Percentiles rank a stretch among this genome's conserved stretches.
These are phyloP conservation scores for Argya squamiceps DNA, from an alignment of 2,797 vertebrate species.

Conservation along the genomic window DNA sequence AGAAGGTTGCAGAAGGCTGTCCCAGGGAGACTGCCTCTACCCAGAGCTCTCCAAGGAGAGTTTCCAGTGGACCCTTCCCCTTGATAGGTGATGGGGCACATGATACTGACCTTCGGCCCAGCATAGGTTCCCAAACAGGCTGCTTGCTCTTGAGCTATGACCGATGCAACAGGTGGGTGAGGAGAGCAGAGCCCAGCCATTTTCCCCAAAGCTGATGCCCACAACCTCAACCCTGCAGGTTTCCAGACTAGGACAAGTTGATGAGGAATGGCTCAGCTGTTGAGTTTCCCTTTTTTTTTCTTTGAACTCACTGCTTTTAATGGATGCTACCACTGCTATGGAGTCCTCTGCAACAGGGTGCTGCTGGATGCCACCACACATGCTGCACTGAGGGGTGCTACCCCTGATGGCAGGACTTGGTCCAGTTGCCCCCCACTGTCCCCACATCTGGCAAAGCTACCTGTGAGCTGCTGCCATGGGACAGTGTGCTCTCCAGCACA, in stretches of 20 bases:
- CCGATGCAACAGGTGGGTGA: fast-evolving
- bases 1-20: background rate
- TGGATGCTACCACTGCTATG: slow-evolving; percentile 15
- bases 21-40: background rate
- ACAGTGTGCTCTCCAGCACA: background rate
- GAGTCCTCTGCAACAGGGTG: background rate
- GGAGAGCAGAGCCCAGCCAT: background rate
- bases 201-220: background rate
- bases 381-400: background rate
- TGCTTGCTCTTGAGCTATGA: background rate
- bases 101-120: fast-evolving
- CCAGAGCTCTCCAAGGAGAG: background rate
- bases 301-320: background rate
- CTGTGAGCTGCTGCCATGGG: fast-evolving
- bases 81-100: fast-evolving
- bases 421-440: background rate
- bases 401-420: background rate
- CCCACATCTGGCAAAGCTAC: background rate
- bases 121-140: background rate
- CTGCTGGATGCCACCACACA: background rate
- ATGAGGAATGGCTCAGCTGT: background rate
- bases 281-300: background rate
- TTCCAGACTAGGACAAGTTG: background rate
- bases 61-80: background rate
- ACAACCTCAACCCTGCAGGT: background rate